Percentiles rank a stretch among this genome's conserved stretches.
These are phyloP conservation scores for Gymnocypris eckloni DNA, from an alignment of 2,797 vertebrate genomes.

Conservation along the genomic window DNA sequence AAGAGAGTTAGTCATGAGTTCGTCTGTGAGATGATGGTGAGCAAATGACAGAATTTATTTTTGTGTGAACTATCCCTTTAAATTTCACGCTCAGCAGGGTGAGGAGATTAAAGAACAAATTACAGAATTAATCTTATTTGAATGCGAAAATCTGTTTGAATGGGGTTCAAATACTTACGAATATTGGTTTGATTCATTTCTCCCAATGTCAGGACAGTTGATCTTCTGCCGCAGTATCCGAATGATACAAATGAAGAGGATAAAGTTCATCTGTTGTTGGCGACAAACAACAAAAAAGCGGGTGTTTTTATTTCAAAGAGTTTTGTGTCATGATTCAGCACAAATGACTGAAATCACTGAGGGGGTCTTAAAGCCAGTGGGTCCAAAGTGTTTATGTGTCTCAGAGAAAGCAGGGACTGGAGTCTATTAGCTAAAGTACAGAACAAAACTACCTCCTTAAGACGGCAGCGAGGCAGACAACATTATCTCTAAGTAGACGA, in stretches of 20 bases:
- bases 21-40: background rate
- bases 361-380: constrained; percentile 14
- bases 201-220: constrained; percentile 91
- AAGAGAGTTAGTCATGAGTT: background rate
- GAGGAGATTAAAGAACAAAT: background rate
- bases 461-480: background rate
- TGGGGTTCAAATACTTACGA: constrained; percentile 80
- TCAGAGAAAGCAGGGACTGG: constrained; percentile 17
- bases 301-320: constrained; percentile 2
- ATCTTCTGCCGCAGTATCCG: constrained; percentile 94
- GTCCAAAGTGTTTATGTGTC: constrained; percentile 19
- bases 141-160: constrained; percentile 4
- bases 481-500: constrained; percentile 27
- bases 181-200: constrained; percentile 91
- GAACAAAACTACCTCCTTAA: constrained; percentile 5
- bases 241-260: constrained; percentile 95
- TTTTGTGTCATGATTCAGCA: background rate
- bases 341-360: constrained; percentile 16
- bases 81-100: background rate
- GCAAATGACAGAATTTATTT: background rate
- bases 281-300: constrained; percentile 31
- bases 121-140: background rate
- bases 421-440: constrained; percentile 35
- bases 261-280: constrained; percentile 88
- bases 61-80: constrained; percentile 1